Evolutionary conservation across 2,888 invertebrate genomes (phyloP).

Genomic region (Meganola albula): DNA sequence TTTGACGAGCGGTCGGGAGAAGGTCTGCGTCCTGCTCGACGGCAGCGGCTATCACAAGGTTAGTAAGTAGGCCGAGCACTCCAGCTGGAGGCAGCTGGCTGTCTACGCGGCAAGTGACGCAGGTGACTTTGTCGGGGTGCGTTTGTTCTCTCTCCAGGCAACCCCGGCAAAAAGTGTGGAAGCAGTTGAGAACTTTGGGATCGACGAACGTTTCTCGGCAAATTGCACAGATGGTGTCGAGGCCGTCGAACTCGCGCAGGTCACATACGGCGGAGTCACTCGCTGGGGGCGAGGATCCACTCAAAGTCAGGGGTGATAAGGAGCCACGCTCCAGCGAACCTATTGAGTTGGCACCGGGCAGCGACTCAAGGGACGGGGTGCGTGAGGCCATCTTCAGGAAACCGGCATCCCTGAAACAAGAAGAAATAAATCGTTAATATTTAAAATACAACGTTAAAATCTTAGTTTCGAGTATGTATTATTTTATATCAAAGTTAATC

Average conservation of each 20-base stretch:
- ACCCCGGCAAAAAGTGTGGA: slow-evolving; percentile 89
- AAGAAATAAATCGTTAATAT: slow-evolving; percentile 34
- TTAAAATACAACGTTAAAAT: background rate
- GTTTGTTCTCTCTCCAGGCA: slow-evolving; percentile 87
- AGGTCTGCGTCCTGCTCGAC: slow-evolving; percentile 76
- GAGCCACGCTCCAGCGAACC: slow-evolving; percentile 92
- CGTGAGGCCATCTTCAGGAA: slow-evolving; percentile 95
- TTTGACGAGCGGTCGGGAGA: slow-evolving; percentile 63
- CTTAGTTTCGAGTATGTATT: slow-evolving; percentile 1
- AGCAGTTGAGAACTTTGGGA: slow-evolving; percentile 87
- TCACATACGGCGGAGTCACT: slow-evolving; percentile 91
- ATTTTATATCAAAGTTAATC: slow-evolving; percentile 9
- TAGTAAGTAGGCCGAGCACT: slow-evolving; percentile 81
- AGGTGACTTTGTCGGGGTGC: slow-evolving; percentile 84
- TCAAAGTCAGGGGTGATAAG: slow-evolving; percentile 88
- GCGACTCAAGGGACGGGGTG: slow-evolving; percentile 95
- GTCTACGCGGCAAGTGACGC: slow-evolving; percentile 82
- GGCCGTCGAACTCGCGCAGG: slow-evolving; percentile 80
- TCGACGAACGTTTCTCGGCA: slow-evolving; percentile 87
- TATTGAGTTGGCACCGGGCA: slow-evolving; percentile 93
- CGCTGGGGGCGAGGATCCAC: slow-evolving; percentile 91
- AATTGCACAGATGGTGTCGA: slow-evolving; percentile 81
- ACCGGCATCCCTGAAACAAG: slow-evolving; percentile 89
- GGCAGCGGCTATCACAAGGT: slow-evolving; percentile 78
- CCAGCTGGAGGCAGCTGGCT: slow-evolving; percentile 75